These are phyloP conservation scores for Thaumetopoea pityocampa DNA, from an alignment of 1,140 invertebrate genomes.

Conservation along the genomic window DNA sequence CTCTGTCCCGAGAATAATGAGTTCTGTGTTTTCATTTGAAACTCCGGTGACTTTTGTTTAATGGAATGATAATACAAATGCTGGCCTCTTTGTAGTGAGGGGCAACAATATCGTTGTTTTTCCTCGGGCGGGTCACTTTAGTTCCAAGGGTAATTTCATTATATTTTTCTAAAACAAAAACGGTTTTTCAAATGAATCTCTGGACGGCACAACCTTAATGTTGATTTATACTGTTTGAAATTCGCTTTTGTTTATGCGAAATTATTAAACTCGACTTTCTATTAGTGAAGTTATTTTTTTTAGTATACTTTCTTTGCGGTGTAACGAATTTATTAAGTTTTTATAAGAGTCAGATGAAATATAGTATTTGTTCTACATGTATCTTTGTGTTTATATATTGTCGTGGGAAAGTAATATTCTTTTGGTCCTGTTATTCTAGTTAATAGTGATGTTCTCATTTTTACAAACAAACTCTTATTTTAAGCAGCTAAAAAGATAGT, in stretches of 20 bases:
- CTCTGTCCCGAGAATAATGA: conserved; percentile 68
- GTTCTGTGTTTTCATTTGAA: conserved; percentile 71
- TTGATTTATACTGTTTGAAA: conserved; percentile 35
- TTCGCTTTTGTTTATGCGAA: conserved; percentile 24
- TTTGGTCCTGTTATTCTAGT: too few species aligned
- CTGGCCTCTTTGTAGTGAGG: conserved; percentile 67
- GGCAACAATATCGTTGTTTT: conserved; percentile 65
- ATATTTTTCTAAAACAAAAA: conserved; percentile 55
- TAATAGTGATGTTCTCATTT: too few species aligned
- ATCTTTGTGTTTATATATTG: too few species aligned
- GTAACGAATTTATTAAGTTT: too few species aligned
- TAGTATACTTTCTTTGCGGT: background rate
- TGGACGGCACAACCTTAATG: conserved; percentile 41
- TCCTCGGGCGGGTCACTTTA: conserved; percentile 63
- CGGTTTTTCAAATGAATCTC: conserved; percentile 43
- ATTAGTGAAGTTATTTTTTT: too few species aligned
- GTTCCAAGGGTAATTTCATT: conserved; percentile 65
- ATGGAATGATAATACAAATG: conserved; percentile 75
- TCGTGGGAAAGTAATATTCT: too few species aligned
- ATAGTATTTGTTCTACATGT: too few species aligned
- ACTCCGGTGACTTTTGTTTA: conserved; percentile 73
- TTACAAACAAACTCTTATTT: too few species aligned
- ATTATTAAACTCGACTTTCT: conserved; percentile 19
- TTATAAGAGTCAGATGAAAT: too few species aligned
- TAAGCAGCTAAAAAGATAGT: too few species aligned